These are phyloP conservation scores for Cryptoblepharus egeriae DNA, from an alignment of 2,797 vertebrate species.

Conservation along the genomic window DNA sequence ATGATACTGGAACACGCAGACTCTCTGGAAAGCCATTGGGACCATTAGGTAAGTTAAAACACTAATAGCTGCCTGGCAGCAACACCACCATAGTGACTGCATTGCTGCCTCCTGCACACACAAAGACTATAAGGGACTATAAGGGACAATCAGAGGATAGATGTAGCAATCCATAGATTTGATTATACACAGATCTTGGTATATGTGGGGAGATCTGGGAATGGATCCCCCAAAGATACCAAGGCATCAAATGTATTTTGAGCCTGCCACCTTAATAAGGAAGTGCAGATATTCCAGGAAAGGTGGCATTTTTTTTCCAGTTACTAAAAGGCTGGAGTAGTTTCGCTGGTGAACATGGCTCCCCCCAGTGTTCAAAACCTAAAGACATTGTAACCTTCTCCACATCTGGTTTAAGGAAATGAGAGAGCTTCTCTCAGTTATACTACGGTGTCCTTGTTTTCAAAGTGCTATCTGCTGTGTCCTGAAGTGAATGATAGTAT, in stretches of 20 bases:
- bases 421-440: neutral
- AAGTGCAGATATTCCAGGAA: neutral
- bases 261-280: neutral
- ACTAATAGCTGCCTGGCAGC: too few species aligned
- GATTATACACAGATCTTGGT: too few species aligned
- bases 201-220: too few species aligned
- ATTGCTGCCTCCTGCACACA: too few species aligned
- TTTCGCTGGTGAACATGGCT: constrained; percentile 15
- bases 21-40: too few species aligned
- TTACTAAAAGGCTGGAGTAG: neutral
- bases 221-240: too few species aligned
- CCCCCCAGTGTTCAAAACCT: constrained; percentile 35
- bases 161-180: too few species aligned
- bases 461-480: neutral
- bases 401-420: neutral
- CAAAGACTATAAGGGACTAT: too few species aligned
- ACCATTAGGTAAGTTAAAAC: too few species aligned
- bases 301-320: neutral
- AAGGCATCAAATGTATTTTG: too few species aligned
- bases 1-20: neutral
- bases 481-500: neutral
- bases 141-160: too few species aligned
- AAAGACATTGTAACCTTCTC: neutral
- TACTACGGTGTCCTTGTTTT: neutral
- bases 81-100: too few species aligned